Conservation (phyloP, 2,113 vertebrate genomes). For the Cheilinus undulatus region DNA sequence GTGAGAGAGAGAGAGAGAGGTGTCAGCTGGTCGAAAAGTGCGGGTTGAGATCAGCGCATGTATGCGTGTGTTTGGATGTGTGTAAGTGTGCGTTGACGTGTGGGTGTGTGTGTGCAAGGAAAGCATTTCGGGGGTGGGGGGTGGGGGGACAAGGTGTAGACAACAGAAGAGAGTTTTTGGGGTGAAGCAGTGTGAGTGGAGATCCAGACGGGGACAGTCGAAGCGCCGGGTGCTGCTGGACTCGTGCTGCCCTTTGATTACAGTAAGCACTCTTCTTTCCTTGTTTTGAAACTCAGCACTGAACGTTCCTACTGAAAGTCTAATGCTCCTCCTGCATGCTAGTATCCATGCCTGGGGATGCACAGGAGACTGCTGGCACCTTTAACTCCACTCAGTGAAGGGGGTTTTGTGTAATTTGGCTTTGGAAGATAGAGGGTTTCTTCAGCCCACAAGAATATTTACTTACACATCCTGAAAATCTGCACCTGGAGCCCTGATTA, state of each 20-base stretch:
- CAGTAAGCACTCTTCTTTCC: slow-evolving; percentile 54
- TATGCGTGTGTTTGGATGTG: slow-evolving; percentile 30
- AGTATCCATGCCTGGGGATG: background rate
- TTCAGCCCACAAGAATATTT: background rate
- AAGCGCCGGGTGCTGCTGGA: slow-evolving; percentile 48
- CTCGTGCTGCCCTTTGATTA: slow-evolving; percentile 31
- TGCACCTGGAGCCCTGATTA: slow-evolving; percentile 14
- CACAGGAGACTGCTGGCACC: background rate
- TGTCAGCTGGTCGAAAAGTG: slow-evolving; percentile 70
- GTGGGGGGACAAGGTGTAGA: slow-evolving; percentile 53
- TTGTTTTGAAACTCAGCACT: slow-evolving; percentile 31
- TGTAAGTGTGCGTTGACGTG: slow-evolving; percentile 20
- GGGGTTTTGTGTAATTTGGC: background rate
- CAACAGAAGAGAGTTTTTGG: slow-evolving; percentile 37
- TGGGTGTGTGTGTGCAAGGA: slow-evolving; percentile 16
- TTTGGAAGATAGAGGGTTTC: too few relatives aligned
- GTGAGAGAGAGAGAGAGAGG: background rate
- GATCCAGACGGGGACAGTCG: slow-evolving; percentile 54
- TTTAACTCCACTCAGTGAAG: background rate
- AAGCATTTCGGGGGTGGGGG: slow-evolving; percentile 3
- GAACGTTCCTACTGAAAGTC: background rate
- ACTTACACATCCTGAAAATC: background rate
- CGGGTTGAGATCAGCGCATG: slow-evolving; percentile 34
- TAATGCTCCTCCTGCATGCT: background rate
- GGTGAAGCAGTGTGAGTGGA: slow-evolving; percentile 33